phyloP scores from a whole-genome alignment of 1,140 invertebrate species.

The Drosophila ogumai region DNA sequence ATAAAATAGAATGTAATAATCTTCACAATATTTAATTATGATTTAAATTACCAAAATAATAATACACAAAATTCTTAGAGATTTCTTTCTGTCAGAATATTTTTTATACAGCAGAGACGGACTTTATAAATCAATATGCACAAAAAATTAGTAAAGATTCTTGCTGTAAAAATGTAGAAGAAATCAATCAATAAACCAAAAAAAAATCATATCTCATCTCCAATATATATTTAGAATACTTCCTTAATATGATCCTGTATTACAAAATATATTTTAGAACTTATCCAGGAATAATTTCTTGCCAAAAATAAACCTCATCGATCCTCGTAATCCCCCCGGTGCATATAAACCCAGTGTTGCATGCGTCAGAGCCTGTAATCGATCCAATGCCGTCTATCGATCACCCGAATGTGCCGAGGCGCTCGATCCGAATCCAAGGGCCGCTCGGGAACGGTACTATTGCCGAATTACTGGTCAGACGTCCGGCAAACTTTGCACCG shows the following conservation, averaged over 20 bases:
- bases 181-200: too few relatives aligned
- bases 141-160: too few relatives aligned
- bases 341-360: background rate
- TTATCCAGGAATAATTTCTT: background rate
- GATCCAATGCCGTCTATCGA: conserved; percentile 18
- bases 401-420: conserved; percentile 25
- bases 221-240: too few relatives aligned
- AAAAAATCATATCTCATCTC: too few relatives aligned
- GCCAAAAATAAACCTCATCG: background rate
- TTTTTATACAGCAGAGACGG: too few relatives aligned
- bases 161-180: too few relatives aligned
- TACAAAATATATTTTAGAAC: background rate
- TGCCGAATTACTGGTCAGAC: conserved; percentile 17
- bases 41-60: too few relatives aligned
- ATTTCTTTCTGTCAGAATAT: too few relatives aligned
- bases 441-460: background rate
- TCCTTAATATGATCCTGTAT: background rate
- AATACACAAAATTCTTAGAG: too few relatives aligned
- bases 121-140: too few relatives aligned
- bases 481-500: conserved; percentile 27
- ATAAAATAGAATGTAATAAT: background rate
- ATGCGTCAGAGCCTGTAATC: conserved; percentile 19
- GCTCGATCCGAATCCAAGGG: conserved; percentile 6
- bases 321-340: conserved; percentile 1
- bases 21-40: too few relatives aligned